Base-by-base conservation (phyloP, 2,888 invertebrate species). In the Meiosimyza platycephala region DNA sequence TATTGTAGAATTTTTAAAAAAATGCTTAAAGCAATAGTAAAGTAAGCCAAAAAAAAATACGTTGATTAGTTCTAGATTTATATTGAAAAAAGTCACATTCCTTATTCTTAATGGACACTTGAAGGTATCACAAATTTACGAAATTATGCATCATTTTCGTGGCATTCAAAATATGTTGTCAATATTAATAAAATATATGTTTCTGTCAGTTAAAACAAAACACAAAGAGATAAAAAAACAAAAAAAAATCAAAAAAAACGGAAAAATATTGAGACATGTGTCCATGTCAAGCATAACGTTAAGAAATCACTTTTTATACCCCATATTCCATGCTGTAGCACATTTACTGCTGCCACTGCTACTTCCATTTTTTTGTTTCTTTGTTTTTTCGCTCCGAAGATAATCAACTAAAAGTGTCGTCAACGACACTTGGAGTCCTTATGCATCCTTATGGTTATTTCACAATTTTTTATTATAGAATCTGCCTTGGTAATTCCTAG, bases 271-370 rank as follows among this genome's bases (percentile, higher is more conserved):
- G 47, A 68, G 68, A 68, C 68, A 68, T 52, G 57, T 74, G 59
- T 74, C 72, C 71, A 57, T 76, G 74, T 71, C 74, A 75, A 72
- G 77, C 73, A 74, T 69, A 72, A 62, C 72, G 55, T 55, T 12
- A 55, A 55, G 55, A 67, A 67, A 55, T 55, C 67, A 57, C 55
- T 55, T 57, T 40, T 47, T 55, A 57, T 16, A 28, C 22, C n/a
- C 22, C 57, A 22, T 59, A 13, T 22, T 22, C 22, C 22, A 18
- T 48, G 18, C 57, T 57, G 28, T 57, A 57, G 50, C 63, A 47
- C 47, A 47, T 47, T 48, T 48, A 18, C 50, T 63, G 9, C 48
- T 47, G 22, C 22, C 28, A 57, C 12, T 15, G 57, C 13, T 5
- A 28, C 22, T 13, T 13, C 22, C 22, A 57, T 13, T 57, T 6